A percentile compares a stretch with the other conserved stretches of the same genome.
phyloP scores from a whole-genome alignment of 2,797 vertebrate genomes.

The Falco cherrug region DNA sequence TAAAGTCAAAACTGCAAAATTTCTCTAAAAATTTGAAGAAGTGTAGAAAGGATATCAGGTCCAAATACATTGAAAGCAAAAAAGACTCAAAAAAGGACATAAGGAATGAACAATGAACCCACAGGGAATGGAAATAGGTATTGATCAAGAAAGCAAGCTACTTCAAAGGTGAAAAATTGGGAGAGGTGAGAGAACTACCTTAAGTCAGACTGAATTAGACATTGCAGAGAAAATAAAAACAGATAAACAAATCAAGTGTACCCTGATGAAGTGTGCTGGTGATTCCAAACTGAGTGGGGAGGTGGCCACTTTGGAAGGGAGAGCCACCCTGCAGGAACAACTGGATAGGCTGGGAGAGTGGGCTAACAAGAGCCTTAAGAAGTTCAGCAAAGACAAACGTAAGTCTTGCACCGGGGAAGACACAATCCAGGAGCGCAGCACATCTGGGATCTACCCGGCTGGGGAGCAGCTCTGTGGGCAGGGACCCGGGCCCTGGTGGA shows the following conservation, averaged over 20 bases:
- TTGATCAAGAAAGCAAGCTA: background rate
- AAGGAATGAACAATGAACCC: background rate
- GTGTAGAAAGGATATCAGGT: background rate
- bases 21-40: background rate
- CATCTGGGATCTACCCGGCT: background rate
- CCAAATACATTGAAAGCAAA: background rate
- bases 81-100: background rate
- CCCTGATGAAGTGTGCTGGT: background rate
- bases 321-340: too few relatives aligned
- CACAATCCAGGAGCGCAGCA: background rate
- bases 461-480: background rate
- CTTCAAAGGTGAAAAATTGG: background rate
- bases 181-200: background rate
- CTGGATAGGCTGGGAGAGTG: background rate
- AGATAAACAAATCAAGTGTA: background rate
- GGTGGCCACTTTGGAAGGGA: too few relatives aligned
- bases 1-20: background rate
- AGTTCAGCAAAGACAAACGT: background rate
- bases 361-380: background rate
- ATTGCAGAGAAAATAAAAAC: background rate
- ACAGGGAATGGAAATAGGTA: background rate
- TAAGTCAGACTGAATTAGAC: background rate
- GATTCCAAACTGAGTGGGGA: background rate
- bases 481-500: background rate
- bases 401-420: background rate